A percentile compares a stretch with the other conserved stretches of the same genome.
Conservation (phyloP, 2,113 vertebrate species). For the Dromaius novaehollandiae region DNA sequence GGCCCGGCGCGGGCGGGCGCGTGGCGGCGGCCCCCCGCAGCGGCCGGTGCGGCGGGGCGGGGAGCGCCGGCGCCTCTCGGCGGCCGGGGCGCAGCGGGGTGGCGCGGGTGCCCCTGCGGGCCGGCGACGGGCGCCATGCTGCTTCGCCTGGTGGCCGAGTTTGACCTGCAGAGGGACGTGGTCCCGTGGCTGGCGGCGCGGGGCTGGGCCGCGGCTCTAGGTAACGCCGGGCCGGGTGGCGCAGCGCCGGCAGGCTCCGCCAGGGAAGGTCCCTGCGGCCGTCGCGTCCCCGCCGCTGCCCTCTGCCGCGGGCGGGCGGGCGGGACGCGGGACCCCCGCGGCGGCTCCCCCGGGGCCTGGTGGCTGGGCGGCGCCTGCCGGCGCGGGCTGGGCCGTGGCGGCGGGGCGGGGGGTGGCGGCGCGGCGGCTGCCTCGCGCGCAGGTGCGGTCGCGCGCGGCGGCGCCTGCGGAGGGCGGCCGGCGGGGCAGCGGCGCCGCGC, state of each 20-base stretch:
- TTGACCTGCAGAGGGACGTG: constrained; percentile 73
- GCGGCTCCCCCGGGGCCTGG: not conserved
- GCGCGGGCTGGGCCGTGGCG: not conserved
- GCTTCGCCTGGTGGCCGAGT: constrained; percentile 59
- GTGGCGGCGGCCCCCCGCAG: not conserved
- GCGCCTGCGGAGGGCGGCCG: no score
- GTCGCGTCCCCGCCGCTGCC: not conserved
- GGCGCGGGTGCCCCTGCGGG: fast-evolving
- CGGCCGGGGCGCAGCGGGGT: fast-evolving
- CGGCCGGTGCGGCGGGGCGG: fast-evolving
- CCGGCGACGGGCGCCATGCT: constrained; percentile 35
- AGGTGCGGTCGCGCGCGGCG: no score
- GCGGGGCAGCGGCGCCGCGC: no score
- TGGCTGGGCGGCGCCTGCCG: not conserved
- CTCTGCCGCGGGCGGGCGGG: not conserved
- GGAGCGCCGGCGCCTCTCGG: no score
- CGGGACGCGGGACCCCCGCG: not conserved
- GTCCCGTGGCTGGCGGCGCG: constrained; percentile 64
- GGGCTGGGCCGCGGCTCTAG: constrained; percentile 1
- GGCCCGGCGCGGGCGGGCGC: not conserved
- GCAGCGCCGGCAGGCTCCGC: not conserved
- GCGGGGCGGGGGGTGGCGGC: not conserved
- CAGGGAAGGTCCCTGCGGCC: not conserved
- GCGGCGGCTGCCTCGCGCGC: not conserved
- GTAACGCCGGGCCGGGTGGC: not conserved